A percentile compares a stretch with the other conserved stretches of the same genome.
These are phyloP conservation scores for Circaetus cinerascens DNA, from an alignment of 2,113 vertebrate genomes.

Conservation along the genomic window DNA sequence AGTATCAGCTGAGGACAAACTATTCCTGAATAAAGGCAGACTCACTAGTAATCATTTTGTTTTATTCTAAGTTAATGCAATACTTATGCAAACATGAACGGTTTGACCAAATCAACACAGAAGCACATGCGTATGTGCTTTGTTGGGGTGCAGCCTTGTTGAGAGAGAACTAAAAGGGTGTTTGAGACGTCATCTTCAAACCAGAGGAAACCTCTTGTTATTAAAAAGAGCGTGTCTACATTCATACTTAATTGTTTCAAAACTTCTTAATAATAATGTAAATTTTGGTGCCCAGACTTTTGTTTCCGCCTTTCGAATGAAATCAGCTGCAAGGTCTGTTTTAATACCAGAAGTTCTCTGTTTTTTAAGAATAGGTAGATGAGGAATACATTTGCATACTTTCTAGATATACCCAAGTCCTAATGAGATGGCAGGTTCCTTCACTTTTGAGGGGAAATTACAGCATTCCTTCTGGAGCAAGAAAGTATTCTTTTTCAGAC, in stretches of 20 bases:
- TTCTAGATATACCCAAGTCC: no score
- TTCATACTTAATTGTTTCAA: background rate
- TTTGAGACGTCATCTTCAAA: background rate
- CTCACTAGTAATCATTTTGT: background rate
- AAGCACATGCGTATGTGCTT: fast-evolving
- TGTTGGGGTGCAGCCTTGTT: background rate
- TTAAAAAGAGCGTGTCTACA: background rate
- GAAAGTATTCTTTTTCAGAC: no score
- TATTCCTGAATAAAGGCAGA: background rate
- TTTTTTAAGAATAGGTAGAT: no score
- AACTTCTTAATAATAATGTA: background rate
- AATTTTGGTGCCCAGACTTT: no score
- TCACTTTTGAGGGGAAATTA: no score
- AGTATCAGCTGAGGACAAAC: background rate
- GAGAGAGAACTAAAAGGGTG: background rate
- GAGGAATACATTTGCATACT: no score
- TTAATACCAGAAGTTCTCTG: no score
- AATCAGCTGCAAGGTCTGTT: no score
- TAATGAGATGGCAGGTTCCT: no score
- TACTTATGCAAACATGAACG: background rate
- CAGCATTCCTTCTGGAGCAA: no score
- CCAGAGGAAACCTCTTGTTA: background rate
- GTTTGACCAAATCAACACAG: background rate
- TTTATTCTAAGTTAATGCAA: background rate
- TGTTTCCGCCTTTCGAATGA: no score